Percentiles rank a stretch among this genome's conserved stretches.
phyloP scores from a whole-genome alignment of 2,797 vertebrate genomes.

The Pseudomugil tenellus region DNA sequence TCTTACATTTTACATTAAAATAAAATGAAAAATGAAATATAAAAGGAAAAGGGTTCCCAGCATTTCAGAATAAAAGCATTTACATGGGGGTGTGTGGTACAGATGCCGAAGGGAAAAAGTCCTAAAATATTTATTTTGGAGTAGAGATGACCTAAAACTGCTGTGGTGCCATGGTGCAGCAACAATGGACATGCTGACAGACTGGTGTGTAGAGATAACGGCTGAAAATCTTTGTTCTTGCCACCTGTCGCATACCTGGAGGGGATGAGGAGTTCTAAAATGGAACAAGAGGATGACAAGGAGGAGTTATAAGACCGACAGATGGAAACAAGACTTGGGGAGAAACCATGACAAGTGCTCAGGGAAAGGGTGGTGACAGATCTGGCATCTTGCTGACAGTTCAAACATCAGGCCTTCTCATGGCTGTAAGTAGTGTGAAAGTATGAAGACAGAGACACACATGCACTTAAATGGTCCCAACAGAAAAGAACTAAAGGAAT shows the following conservation, averaged over 20 bases:
- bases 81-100: too few relatives aligned
- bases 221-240: neutral
- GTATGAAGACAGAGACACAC: slow-evolving; percentile 33
- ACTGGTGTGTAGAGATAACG: too few relatives aligned
- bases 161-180: too few relatives aligned
- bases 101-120: too few relatives aligned
- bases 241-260: slow-evolving; percentile 41
- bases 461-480: neutral
- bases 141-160: too few relatives aligned
- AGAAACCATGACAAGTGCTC: slow-evolving; percentile 39
- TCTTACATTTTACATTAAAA: too few relatives aligned
- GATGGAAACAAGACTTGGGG: neutral
- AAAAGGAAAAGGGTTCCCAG: too few relatives aligned
- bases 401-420: slow-evolving; percentile 27
- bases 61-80: too few relatives aligned
- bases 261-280: slow-evolving; percentile 1
- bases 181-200: too few relatives aligned
- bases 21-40: too few relatives aligned
- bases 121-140: too few relatives aligned
- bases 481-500: neutral
- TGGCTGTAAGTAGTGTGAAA: slow-evolving; percentile 34
- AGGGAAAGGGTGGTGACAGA: slow-evolving; percentile 41
- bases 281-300: neutral
- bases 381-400: slow-evolving; percentile 35
- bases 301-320: neutral